Evolutionary conservation across 2,888 invertebrate genomes (phyloP).

Genomic region (Netelia inedita): DNA sequence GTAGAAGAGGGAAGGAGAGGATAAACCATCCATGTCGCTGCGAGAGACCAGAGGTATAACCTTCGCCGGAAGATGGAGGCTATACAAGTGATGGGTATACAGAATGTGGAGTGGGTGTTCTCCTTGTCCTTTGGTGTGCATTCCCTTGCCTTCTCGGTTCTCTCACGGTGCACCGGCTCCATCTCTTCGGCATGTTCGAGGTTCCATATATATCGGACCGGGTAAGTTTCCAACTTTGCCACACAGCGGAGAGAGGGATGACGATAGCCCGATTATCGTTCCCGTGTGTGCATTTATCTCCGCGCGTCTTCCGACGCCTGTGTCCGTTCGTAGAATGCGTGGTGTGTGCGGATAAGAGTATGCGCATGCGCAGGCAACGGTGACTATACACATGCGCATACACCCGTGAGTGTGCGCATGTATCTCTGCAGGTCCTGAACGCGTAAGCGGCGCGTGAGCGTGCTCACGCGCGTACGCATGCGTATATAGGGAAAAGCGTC

Average conservation of each 20-base stretch:
- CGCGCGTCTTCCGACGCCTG: too few species aligned
- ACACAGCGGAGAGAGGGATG: too few species aligned
- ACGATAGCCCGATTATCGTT: too few species aligned
- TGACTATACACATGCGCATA: too few species aligned
- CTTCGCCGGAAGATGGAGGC: constrained; percentile 20
- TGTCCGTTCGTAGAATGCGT: too few species aligned
- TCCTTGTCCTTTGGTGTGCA: constrained; percentile 10
- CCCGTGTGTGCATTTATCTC: too few species aligned
- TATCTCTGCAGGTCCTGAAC: constrained; percentile 39
- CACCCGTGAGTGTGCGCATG: constrained; percentile 18
- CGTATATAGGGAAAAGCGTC: too few species aligned
- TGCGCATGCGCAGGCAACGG: too few species aligned
- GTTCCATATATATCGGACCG: too few species aligned
- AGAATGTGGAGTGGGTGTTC: constrained; percentile 17
- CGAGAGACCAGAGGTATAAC: constrained; percentile 30
- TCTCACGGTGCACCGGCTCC: constrained; percentile 12
- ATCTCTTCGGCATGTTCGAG: background rate
- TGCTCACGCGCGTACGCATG: constrained; percentile 21
- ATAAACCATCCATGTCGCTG: background rate
- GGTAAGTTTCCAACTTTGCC: too few species aligned
- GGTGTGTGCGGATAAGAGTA: too few species aligned
- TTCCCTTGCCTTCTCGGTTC: constrained; percentile 2
- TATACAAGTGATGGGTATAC: background rate
- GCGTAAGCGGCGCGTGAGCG: constrained; percentile 10
- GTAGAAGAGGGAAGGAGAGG: too few species aligned